phyloP scores from a whole-genome alignment of 2,113 vertebrate genomes.

The Australoheros scitulus region DNA sequence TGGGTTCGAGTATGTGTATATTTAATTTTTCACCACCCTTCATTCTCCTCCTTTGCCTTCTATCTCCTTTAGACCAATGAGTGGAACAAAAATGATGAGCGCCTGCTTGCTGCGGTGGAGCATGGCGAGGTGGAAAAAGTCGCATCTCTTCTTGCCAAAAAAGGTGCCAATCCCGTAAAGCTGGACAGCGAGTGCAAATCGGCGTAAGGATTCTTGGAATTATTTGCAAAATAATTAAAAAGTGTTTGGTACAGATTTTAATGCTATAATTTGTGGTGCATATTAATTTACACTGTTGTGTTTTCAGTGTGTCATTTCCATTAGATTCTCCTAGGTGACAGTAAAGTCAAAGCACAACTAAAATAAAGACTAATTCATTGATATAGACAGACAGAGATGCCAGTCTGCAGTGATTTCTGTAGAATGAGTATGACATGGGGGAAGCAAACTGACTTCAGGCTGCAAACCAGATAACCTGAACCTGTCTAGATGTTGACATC shows the following conservation, averaged over 20 bases:
- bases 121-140: constrained; percentile 94
- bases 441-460: background rate
- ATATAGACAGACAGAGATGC: background rate
- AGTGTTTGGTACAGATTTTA: background rate
- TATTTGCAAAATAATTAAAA: background rate
- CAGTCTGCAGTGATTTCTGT: background rate
- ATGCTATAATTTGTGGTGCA: background rate
- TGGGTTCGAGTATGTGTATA: background rate
- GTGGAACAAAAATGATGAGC: constrained; percentile 98
- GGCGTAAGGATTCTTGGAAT: constrained; percentile 85
- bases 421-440: background rate
- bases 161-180: constrained; percentile 91
- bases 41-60: background rate
- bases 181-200: constrained; percentile 93
- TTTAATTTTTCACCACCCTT: background rate
- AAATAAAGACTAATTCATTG: background rate
- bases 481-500: background rate
- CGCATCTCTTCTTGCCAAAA: constrained; percentile 90
- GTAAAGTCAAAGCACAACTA: background rate
- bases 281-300: background rate
- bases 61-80: constrained; percentile 84
- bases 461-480: background rate
- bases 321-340: background rate
- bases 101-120: constrained; percentile 94
- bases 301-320: background rate